Evolutionary conservation across 2,113 vertebrate species (phyloP).

Genomic region (Chionis minor): DNA sequence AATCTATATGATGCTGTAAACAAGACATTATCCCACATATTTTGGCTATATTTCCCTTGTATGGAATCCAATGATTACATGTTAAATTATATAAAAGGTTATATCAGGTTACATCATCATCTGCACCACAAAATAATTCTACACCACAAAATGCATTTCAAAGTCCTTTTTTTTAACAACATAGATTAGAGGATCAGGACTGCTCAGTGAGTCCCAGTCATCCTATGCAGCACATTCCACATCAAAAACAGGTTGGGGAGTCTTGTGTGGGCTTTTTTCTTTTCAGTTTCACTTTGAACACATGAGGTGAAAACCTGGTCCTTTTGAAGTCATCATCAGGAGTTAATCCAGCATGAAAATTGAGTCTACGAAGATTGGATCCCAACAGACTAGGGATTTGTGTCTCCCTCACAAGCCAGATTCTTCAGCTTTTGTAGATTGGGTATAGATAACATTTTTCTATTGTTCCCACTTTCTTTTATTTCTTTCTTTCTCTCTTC

Average conservation of each 20-base stretch:
- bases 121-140: conserved; percentile 12
- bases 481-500: background rate
- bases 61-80: background rate
- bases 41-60: background rate
- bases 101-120: background rate
- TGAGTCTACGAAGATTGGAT: conserved; percentile 38
- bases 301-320: conserved; percentile 55
- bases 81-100: background rate
- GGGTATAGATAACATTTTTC: background rate
- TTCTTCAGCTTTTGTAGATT: conserved; percentile 2
- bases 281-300: conserved; percentile 51
- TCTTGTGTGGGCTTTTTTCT: conserved; percentile 49
- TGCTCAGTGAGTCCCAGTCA: conserved; percentile 9
- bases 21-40: background rate
- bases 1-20: background rate
- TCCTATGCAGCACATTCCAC: conserved; percentile 9
- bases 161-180: conserved; percentile 28
- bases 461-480: background rate
- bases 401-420: conserved; percentile 3
- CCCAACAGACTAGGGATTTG: conserved; percentile 52
- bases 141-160: conserved; percentile 34
- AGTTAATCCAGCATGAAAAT: conserved; percentile 64
- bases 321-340: conserved; percentile 63
- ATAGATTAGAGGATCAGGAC: conserved; percentile 49
- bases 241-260: conserved; percentile 55